Base-by-base conservation (phyloP, 1,140 invertebrate species). In the Lepidurus apus region DNA sequence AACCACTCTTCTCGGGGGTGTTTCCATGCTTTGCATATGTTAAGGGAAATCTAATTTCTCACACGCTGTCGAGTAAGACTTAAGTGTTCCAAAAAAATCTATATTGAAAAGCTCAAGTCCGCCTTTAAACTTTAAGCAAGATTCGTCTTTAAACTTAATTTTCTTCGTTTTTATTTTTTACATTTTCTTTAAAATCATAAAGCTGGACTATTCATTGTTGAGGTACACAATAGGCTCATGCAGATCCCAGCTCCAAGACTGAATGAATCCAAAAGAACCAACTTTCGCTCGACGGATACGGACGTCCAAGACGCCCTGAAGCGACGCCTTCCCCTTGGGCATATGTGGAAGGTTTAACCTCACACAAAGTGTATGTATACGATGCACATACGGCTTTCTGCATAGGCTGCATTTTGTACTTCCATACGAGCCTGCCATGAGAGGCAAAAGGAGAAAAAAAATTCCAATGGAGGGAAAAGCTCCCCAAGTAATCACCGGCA, bases 261-360 rank as follows among this genome's bases (percentile, higher is more conserved):
- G 53, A 17, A 65, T 65, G 53, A 9, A 65, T 65, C 53, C 6
- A 4, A 65, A 65, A 13, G 53, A 65, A 65, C 6, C 53, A 21
- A 65, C 53, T 10, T 65, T 65, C 17, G 17, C 53, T 65, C 21
- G 17, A 65, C n/a, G 53, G 34, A 13, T 21, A 65, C 13, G 53
- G 53, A 65, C 13, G 53, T 65, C 53, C 9, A 65, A 11, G 53
- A 65, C 53, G 53, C 53, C 53, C 45, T 21, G 17, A 17, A 65
- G 53, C 53, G 53, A 21, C 53, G 53, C 13, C 53, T 9, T 65
- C 53, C 53, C 53, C 21, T 21, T 5, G 53, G 53, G 13, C 53
- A 65, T 65, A 9, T 65, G 53, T 65, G 53, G 53, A 65, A 65
- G 53, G 17, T 65, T 65, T 65, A 65, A 65, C 53, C 53, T 65